These are phyloP conservation scores for Platycnemis pennipes DNA, from an alignment of 2,888 invertebrate species.

Conservation along the genomic window DNA sequence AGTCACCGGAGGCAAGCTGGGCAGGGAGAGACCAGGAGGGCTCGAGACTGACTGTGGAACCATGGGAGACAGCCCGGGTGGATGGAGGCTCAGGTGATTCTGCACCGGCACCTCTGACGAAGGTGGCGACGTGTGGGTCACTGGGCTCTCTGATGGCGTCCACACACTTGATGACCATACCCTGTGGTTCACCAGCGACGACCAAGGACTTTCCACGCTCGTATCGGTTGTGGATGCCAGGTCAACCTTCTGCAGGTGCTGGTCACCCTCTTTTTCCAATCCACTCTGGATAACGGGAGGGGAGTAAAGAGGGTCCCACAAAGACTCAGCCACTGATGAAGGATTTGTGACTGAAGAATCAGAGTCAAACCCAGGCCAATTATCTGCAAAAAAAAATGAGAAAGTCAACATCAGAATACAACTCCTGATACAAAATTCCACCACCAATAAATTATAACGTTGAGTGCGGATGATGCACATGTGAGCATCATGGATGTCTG, in stretches of 20 bases:
- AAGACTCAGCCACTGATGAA: slow-evolving; percentile 30
- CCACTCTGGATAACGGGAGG: slow-evolving; percentile 40
- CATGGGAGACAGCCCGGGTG: slow-evolving; percentile 28
- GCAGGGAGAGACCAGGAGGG: slow-evolving; percentile 28
- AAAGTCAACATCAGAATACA: background rate
- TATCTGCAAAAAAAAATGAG: background rate
- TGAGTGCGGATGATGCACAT: no score
- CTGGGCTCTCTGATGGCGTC: slow-evolving; percentile 26
- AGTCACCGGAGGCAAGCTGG: slow-evolving; percentile 37
- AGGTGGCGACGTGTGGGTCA: background rate
- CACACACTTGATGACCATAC: slow-evolving; percentile 54
- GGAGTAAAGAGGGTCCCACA: slow-evolving; percentile 45
- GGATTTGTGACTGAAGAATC: slow-evolving; percentile 2
- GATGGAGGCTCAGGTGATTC: slow-evolving; percentile 14
- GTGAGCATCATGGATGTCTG: no score
- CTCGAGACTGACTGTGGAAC: slow-evolving; percentile 16
- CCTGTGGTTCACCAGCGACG: slow-evolving; percentile 13
- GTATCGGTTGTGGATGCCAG: background rate
- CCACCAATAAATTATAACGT: no score
- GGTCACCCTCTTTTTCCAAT: slow-evolving; percentile 45
- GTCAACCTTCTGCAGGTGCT: slow-evolving; percentile 30
- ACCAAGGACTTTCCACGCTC: slow-evolving; percentile 21
- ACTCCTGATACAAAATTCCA: no score
- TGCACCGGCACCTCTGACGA: background rate
- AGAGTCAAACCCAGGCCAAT: slow-evolving; percentile 62